Evolutionary conservation across 2,888 invertebrate genomes (phyloP).

Genomic region (Megaustenia siamemsis): DNA sequence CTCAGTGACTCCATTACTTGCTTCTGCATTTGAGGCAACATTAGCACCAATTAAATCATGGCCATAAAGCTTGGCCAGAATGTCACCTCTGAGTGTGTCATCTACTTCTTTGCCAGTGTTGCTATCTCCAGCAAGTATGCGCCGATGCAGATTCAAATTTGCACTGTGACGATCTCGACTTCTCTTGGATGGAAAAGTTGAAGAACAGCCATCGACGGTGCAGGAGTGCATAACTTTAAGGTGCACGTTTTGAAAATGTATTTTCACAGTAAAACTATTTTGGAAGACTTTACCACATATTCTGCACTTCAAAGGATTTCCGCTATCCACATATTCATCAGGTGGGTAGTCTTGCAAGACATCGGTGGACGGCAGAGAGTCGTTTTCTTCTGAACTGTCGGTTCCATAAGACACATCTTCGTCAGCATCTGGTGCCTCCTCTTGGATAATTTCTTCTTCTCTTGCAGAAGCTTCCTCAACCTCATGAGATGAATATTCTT

Average conservation of each 20-base stretch:
- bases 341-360: constrained; percentile 61
- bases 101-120: constrained; percentile 56
- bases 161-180: constrained; percentile 95
- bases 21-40: neutral
- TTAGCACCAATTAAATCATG: constrained; percentile 50
- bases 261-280: constrained; percentile 94
- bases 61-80: constrained; percentile 60
- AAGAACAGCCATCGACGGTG: constrained; percentile 95
- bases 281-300: constrained; percentile 96
- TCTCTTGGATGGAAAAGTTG: constrained; percentile 94
- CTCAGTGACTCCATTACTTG: neutral
- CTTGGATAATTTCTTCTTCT: constrained; percentile 55
- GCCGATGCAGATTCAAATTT: constrained; percentile 93
- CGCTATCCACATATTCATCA: constrained; percentile 93
- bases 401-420: constrained; percentile 49
- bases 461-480: constrained; percentile 18
- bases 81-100: constrained; percentile 57
- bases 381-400: constrained; percentile 40
- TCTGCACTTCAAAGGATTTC: constrained; percentile 93
- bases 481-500: constrained; percentile 48
- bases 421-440: constrained; percentile 51
- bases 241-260: constrained; percentile 97
- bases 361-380: constrained; percentile 58
- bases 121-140: constrained; percentile 83
- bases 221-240: constrained; percentile 97